phyloP scores from a whole-genome alignment of 2,888 invertebrate species.

The Blastobasis adustella region DNA sequence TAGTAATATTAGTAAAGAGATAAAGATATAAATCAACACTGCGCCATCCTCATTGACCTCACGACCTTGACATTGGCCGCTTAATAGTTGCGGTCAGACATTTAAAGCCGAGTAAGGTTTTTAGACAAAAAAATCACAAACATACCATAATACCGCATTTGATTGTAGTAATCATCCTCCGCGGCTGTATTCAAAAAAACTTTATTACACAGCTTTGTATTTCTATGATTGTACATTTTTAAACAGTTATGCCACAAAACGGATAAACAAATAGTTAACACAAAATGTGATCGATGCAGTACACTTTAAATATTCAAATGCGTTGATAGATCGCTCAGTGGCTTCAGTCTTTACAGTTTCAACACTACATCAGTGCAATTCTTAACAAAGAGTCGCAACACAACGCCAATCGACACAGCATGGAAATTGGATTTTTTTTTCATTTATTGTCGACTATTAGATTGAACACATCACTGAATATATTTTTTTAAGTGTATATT shows the following conservation, averaged over 20 bases:
- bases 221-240: slow-evolving; percentile 5
- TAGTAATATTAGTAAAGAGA: too few species aligned
- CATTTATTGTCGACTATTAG: too few species aligned
- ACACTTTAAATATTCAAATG: neutral
- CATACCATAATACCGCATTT: slow-evolving; percentile 1
- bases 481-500: too few species aligned
- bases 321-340: neutral
- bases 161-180: neutral
- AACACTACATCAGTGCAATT: slow-evolving; percentile 5
- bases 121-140: neutral
- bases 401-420: neutral
- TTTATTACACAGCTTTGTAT: slow-evolving; percentile 23
- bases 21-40: too few species aligned
- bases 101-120: too few species aligned
- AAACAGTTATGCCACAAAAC: too few species aligned
- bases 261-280: neutral
- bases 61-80: too few species aligned
- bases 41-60: too few species aligned
- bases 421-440: neutral
- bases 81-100: too few species aligned
- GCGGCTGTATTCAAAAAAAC: slow-evolving; percentile 1
- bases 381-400: slow-evolving; percentile 3
- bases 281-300: neutral
- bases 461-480: too few species aligned
- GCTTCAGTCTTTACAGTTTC: neutral